Conservation (phyloP, 2,797 vertebrate species). For the Fringilla coelebs region DNA sequence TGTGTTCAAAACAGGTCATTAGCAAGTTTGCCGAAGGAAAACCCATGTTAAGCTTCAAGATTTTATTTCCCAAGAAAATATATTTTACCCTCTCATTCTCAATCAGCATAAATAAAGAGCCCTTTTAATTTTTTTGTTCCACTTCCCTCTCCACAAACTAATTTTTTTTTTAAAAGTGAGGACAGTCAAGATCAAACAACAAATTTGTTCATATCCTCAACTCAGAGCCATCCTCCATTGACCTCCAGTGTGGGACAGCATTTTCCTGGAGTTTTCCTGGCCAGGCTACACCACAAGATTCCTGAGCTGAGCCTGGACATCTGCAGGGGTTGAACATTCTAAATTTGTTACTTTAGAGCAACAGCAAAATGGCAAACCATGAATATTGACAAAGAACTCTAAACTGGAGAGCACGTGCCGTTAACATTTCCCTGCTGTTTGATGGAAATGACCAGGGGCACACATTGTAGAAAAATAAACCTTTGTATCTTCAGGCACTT, state of each 20-base stretch:
- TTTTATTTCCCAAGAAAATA: background rate
- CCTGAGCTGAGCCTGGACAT: background rate
- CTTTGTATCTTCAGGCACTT: background rate
- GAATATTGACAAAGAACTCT: background rate
- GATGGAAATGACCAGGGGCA: background rate
- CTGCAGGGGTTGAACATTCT: background rate
- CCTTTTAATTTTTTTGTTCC: background rate
- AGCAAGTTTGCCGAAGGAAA: slow-evolving; percentile 25
- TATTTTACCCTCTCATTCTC: background rate
- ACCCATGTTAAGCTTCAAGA: background rate
- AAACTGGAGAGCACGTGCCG: background rate
- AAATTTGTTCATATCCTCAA: background rate
- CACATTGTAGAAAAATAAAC: background rate
- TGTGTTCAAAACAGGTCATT: slow-evolving; percentile 38
- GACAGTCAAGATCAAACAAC: background rate
- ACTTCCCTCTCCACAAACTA: background rate
- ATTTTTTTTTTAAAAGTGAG: background rate
- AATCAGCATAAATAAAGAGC: background rate
- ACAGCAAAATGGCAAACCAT: background rate
- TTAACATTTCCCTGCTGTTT: background rate
- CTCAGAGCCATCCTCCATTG: background rate
- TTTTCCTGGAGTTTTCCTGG: background rate
- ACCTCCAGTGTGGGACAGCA: background rate
- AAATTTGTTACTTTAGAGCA: background rate
- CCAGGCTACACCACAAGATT: background rate